Evolutionary conservation across 2,888 invertebrate species (phyloP).

Genomic region (Buathra laborator): DNA sequence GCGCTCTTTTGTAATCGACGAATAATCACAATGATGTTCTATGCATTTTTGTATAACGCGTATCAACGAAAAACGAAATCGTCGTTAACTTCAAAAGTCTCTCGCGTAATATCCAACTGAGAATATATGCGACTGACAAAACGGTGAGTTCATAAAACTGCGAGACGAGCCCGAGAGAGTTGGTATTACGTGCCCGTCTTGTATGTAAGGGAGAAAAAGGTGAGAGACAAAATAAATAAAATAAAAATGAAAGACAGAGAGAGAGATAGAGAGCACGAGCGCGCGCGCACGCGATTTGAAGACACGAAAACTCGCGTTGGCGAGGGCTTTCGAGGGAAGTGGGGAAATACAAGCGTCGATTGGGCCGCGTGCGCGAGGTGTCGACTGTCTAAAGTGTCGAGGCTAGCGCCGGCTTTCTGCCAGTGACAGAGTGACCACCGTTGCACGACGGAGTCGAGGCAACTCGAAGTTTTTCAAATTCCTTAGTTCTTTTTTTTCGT

Average conservation of each 20-base stretch:
- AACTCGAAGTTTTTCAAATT: constrained; percentile 36
- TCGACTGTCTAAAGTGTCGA: constrained; percentile 78
- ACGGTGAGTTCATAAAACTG: not conserved
- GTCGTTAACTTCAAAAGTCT: not conserved
- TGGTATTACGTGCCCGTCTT: too few species aligned
- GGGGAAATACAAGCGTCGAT: constrained; percentile 70
- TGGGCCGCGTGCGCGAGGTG: constrained; percentile 77
- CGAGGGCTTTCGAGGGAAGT: constrained; percentile 33
- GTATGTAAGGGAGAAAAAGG: not conserved
- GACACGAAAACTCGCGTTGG: constrained; percentile 58
- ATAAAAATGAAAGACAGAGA: not conserved
- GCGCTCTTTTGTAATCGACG: not conserved
- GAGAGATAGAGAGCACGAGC: constrained; percentile 6
- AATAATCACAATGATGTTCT: not conserved
- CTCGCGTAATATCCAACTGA: not conserved
- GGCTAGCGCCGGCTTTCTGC: constrained; percentile 74
- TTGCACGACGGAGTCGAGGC: constrained; percentile 60
- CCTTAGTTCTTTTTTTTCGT: constrained; percentile 14
- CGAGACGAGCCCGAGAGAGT: too few species aligned
- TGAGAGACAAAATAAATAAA: not conserved
- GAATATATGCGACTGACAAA: not conserved
- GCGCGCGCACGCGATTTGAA: constrained; percentile 49
- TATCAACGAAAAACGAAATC: not conserved
- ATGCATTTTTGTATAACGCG: not conserved
- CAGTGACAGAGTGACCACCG: constrained; percentile 77